A percentile compares a stretch with the other conserved stretches of the same genome.
These are phyloP conservation scores for Caenorhabditis afra DNA, from an alignment of 2,888 invertebrate genomes.

Conservation along the genomic window DNA sequence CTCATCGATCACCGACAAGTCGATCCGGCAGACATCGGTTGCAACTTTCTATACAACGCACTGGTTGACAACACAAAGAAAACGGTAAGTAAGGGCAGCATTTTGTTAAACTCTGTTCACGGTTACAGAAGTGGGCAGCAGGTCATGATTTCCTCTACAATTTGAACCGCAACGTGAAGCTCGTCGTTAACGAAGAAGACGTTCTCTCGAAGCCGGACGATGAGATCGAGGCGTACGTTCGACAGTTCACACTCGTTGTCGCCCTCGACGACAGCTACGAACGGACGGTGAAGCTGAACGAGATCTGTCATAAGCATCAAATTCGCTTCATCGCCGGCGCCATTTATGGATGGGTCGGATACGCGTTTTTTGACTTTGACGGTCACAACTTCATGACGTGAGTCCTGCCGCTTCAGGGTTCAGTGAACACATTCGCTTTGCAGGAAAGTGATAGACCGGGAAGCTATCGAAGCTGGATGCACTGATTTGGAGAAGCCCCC, in stretches of 20 bases:
- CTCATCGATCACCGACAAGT: slow-evolving; percentile 74
- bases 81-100: slow-evolving; percentile 14
- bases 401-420: slow-evolving; percentile 7
- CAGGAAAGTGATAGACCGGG: slow-evolving; percentile 27
- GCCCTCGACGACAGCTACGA: slow-evolving; percentile 87
- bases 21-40: slow-evolving; percentile 23
- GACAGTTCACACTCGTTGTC: slow-evolving; percentile 89
- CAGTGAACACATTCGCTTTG: too few species aligned
- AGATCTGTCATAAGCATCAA: slow-evolving; percentile 67
- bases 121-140: slow-evolving; percentile 37
- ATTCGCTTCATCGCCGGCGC: slow-evolving; percentile 90
- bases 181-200: slow-evolving; percentile 82
- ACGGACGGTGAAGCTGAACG: slow-evolving; percentile 63
- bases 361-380: slow-evolving; percentile 91
- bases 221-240: slow-evolving; percentile 84
- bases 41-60: slow-evolving; percentile 42
- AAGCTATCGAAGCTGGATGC: neutral
- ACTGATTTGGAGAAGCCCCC: neutral
- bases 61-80: slow-evolving; percentile 30
- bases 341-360: slow-evolving; percentile 91
- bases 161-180: slow-evolving; percentile 93
- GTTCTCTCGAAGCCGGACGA: slow-evolving; percentile 81
- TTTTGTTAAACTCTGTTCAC: too few species aligned
- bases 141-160: slow-evolving; percentile 28
- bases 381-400: slow-evolving; percentile 86